Conservation (phyloP, 2,888 invertebrate species). For the Dryocosmus kuriphilus region DNA sequence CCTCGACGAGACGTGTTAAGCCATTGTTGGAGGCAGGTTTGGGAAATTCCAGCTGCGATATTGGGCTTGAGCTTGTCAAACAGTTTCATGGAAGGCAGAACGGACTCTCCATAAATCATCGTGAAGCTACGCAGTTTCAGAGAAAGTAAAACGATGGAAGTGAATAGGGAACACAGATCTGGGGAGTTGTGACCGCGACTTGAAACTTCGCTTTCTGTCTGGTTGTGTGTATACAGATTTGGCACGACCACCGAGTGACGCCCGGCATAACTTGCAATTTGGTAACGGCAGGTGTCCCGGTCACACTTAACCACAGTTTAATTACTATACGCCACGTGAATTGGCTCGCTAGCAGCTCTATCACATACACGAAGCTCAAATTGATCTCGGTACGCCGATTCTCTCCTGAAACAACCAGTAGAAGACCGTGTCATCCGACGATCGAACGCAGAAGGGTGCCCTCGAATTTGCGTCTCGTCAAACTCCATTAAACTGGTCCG, state of each 20-base stretch:
- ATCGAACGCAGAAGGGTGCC: constrained; percentile 39
- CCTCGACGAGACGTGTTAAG: constrained; percentile 63
- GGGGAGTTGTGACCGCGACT: constrained; percentile 49
- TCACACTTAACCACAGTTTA: constrained; percentile 74
- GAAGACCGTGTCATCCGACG: constrained; percentile 29
- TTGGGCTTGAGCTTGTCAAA: constrained; percentile 51
- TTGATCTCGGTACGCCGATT: constrained; percentile 66
- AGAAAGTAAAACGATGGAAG: not conserved
- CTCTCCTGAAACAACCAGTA: constrained; percentile 42
- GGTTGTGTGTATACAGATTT: constrained; percentile 44
- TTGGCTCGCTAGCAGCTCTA: constrained; percentile 72
- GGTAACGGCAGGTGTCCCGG: constrained; percentile 72
- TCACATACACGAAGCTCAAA: constrained; percentile 72
- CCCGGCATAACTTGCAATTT: constrained; percentile 73
- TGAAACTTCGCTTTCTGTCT: constrained; percentile 49
- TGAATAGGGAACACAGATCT: constrained; percentile 4
- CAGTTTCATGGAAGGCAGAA: constrained; percentile 16
- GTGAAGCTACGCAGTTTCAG: not conserved
- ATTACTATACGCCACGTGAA: constrained; percentile 73
- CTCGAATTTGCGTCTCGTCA: constrained; percentile 42
- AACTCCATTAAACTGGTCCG: constrained; percentile 60
- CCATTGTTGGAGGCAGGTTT: constrained; percentile 59
- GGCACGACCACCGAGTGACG: constrained; percentile 67
- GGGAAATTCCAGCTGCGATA: constrained; percentile 53
- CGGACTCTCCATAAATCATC: constrained; percentile 15